Evolutionary conservation across 2,113 vertebrate species (phyloP), one percentile per base, ranked within the genome.

Genomic region (Hepsetus odoe): DNA sequence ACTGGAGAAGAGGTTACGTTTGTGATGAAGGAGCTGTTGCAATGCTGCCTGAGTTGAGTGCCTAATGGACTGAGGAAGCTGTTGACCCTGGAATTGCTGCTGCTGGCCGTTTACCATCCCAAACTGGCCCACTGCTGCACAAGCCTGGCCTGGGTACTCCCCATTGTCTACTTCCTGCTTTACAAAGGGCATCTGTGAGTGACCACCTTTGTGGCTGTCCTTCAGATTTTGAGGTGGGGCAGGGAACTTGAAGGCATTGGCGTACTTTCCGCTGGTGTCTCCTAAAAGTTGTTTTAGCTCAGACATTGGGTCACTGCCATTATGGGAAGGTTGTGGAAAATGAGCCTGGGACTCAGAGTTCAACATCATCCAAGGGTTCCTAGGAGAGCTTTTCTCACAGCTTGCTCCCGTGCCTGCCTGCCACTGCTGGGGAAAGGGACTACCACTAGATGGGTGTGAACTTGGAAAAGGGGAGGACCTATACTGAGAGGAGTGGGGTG

Each of bases 11-110:
- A 99, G 96, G 86, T 93, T 96, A 80, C 97, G 95, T 84, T 95
- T 97, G 88, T 98, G 94, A 83, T 97, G 96, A 84, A 99, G 96
- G 87, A 97, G 97, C 74, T 98, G 96, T 87, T 99, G 97, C 81
- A 99, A 90, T 73, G 96, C 96, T 70, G 95, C 93, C 93, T 98
- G 97, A 64, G 96, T 94, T 87, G 92, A 95, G 89, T 95, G 93
- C 81, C 95, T 95, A 72, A 96, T 92, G 72, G 90, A 83, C 58
- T 90, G 87, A 79, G 91, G 89, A 66, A 92, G 66, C 7, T 89
- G 86, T 73, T 76, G 79, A 28, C 87, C 87, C 53, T 86, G 83
- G 76, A 87, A 89, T 72, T 85, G 86, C 71, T 90, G 81, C 56
- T 91, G 92, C 74, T 93, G 93, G 73, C 91, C 91, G 77, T 92